A percentile compares a stretch with the other conserved stretches of the same genome.
phyloP scores from a whole-genome alignment of 2,113 vertebrate genomes.

The Microtus pennsylvanicus region DNA sequence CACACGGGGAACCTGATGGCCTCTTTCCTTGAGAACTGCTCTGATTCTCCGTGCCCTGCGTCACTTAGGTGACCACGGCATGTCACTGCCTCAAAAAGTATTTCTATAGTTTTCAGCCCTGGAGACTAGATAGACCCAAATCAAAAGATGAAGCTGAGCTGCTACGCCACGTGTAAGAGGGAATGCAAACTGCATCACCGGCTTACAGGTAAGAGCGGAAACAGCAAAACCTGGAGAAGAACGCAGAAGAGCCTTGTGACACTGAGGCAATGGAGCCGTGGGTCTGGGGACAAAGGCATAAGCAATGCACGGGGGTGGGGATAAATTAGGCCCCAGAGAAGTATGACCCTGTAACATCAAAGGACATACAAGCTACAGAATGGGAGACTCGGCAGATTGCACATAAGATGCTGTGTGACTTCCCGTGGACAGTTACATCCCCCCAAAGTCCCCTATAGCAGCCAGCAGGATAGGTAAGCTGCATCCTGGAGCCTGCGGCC shows the following conservation, averaged over 20 bases:
- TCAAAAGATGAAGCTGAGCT: not conserved
- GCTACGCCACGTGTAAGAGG: not conserved
- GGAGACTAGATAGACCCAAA: not conserved
- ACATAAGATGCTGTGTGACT: not conserved
- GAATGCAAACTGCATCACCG: not conserved
- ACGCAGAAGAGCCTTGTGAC: not conserved
- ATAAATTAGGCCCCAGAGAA: not conserved
- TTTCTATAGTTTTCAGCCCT: not conserved
- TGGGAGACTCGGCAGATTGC: not conserved
- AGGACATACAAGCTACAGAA: not conserved
- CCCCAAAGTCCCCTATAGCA: not conserved
- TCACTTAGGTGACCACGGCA: not conserved
- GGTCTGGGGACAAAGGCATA: not conserved
- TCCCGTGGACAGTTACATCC: not conserved
- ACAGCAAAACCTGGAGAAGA: not conserved
- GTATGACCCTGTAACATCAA: not conserved
- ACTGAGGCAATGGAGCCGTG: not conserved
- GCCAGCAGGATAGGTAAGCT: no score
- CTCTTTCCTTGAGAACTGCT: not conserved
- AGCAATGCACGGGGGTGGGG: not conserved
- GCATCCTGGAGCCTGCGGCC: no score
- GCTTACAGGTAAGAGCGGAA: not conserved
- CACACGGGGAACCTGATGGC: not conserved
- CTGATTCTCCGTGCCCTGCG: not conserved
- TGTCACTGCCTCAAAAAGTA: not conserved